Base-by-base conservation (phyloP, 1,140 invertebrate genomes). In the Halictus rubicundus region DNA sequence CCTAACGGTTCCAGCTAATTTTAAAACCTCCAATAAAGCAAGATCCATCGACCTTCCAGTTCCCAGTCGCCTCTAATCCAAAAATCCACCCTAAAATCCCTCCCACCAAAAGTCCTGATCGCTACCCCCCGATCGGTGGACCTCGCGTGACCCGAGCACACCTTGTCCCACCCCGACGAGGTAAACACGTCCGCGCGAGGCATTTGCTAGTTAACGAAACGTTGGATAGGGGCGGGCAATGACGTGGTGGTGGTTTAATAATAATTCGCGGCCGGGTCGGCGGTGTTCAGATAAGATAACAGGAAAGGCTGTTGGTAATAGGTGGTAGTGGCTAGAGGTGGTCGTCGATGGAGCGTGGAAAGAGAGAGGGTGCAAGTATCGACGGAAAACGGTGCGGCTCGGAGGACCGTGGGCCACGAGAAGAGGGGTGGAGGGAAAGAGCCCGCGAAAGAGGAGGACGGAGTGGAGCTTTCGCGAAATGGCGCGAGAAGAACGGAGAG, bases 221-320 rank as follows among this genome's bases (percentile, higher is more conserved):
- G 57, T 64, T 68, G 21, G 39, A 52, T 27, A 19, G 9, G 39
- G 59, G 70, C 74, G 66, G 76, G 74, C 81, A 78, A 66, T 71
- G 71, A 79, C 81, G 78, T 68, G 78, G 68, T 80, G 80, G 88
- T 84, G 86, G 86, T 87, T 89, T 91, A 91, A 91, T 92, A 90
- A 89, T 89, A 91, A 92, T 91, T 91, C 89, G 91, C 89, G 90
- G 88, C 86, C 76, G 86, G 88, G 87, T 84, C 79, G 89, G 85
- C 88, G 91, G 91, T 93, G 92, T 93, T 90, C 90, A 90, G 90
- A 90, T 92, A 93, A 93, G 92, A 93, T 93, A 93, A 93, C 92
- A 93, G 92, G 89, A 93, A 93, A 93, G 92, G 91, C 89, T 92
- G 90, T 88, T 91, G 89, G 92, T 92, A 92, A 92, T 92, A 92